Evolutionary conservation across 2,797 vertebrate genomes (phyloP).

Genomic region (Chelidonichthys spinosus): DNA sequence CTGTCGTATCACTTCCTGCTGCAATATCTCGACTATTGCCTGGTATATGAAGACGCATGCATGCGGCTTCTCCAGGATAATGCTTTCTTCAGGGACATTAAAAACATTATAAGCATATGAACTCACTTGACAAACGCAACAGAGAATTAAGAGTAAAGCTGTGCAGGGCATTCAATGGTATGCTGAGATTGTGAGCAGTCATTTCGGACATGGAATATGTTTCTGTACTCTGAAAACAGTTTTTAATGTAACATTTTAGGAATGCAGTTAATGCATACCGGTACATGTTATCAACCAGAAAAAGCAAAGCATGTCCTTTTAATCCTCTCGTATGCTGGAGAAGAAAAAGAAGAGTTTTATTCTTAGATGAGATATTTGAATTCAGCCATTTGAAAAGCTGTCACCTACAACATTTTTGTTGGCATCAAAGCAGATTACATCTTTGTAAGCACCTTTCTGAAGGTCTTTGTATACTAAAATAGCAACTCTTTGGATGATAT

Average conservation of each 20-base stretch:
- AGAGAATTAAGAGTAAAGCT: slow-evolving; percentile 15
- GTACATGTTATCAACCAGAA: not conserved
- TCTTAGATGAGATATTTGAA: slow-evolving; percentile 46
- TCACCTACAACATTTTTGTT: slow-evolving; percentile 17
- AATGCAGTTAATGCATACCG: slow-evolving; percentile 6
- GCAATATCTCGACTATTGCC: slow-evolving; percentile 17
- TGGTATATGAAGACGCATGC: slow-evolving; percentile 31
- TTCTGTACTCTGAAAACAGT: not conserved
- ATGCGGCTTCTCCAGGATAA: slow-evolving; percentile 27
- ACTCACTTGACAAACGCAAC: slow-evolving; percentile 32
- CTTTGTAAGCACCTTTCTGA: slow-evolving; percentile 28
- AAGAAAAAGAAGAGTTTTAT: slow-evolving; percentile 32
- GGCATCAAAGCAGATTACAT: slow-evolving; percentile 24
- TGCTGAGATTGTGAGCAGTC: slow-evolving; percentile 3
- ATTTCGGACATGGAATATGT: not conserved
- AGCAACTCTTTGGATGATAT: slow-evolving; percentile 33
- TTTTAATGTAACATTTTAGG: slow-evolving; percentile 6
- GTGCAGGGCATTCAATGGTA: not conserved
- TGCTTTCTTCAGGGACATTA: slow-evolving; percentile 46
- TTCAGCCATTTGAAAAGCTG: slow-evolving; percentile 31
- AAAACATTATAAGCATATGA: slow-evolving; percentile 31
- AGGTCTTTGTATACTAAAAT: slow-evolving; percentile 45
- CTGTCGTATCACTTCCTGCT: not conserved
- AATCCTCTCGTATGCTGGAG: slow-evolving; percentile 23
- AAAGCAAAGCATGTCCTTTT: slow-evolving; percentile 5